Evolutionary conservation across 2,113 vertebrate genomes (phyloP).

Genomic region (Gopherus evgoodei): DNA sequence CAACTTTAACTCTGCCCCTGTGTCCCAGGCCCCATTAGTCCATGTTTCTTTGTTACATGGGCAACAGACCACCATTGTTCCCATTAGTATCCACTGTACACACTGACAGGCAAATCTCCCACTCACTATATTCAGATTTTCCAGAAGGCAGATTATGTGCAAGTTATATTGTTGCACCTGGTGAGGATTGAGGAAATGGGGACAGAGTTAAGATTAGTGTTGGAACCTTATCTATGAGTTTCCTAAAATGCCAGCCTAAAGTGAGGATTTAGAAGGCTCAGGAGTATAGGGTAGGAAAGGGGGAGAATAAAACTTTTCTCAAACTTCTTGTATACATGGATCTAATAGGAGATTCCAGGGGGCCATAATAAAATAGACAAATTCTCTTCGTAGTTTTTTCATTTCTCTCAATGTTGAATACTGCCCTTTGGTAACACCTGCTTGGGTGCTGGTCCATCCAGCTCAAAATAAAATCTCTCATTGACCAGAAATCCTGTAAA

Average conservation of each 20-base stretch:
- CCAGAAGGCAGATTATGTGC: background rate
- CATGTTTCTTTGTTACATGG: background rate
- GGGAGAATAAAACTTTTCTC: background rate
- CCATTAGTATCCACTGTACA: background rate
- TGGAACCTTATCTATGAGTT: background rate
- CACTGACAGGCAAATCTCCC: background rate
- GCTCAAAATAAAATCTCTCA: constrained; percentile 29
- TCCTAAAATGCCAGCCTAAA: background rate
- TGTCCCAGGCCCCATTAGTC: fast-evolving
- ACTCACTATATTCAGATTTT: background rate
- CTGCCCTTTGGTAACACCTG: constrained; percentile 46
- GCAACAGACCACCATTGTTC: background rate
- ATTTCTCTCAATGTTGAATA: constrained; percentile 28
- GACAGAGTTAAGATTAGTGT: background rate
- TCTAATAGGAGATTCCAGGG: constrained; percentile 23
- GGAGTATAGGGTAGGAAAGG: background rate
- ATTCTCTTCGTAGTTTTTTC: background rate
- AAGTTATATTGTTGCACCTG: background rate
- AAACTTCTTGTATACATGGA: constrained; percentile 7
- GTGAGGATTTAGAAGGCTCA: background rate
- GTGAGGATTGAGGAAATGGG: background rate
- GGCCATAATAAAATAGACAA: constrained; percentile 26
- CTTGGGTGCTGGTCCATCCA: constrained; percentile 13
- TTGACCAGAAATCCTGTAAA: background rate
- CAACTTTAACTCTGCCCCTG: background rate